Evolutionary conservation across 2,888 invertebrate species (phyloP), one percentile per base, ranked within the genome.

Genomic region (Lithophane ornitopus): DNA sequence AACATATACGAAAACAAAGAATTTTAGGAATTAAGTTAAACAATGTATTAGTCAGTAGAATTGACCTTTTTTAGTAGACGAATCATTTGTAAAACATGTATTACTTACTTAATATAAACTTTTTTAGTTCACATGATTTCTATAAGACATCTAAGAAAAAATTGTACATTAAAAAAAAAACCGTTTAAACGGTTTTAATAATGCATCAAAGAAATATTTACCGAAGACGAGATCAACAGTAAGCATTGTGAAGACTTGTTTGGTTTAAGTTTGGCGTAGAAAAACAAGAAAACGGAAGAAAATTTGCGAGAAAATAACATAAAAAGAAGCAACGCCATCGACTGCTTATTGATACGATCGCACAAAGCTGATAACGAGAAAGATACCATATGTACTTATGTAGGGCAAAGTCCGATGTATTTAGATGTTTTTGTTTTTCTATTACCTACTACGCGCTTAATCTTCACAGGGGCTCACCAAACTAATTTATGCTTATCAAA

Each of bases 331-430:
- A 34, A 49, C 63, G 61, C 63, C 19, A 39, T 28, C 41, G 46
- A 69, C 12, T 78, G 68, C 81, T 76, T 78, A 68, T 76, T 84
- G 74, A 66, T 70, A 76, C 56, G 54, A 80, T 80, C 66, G 66
- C 69, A 62, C 63, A 71, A 68, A 72, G 39, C n/a, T 74, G 39
- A 74, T 66, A 74, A 65, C 54, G 59, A 66, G 22, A 52, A 69
- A 58, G 22, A 22, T 54, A 54, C 28, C 63, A 49, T 41, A 34
- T 61, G 28, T 59, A 34, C 34, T 34, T 34, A 63, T 34, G 41
- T 69, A 58, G 28, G 34, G 11, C 49, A 39, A 46, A 49, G 62
- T 62, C 28, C 19, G 34, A 44, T 16, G 2, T 44, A 26, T n/a
- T 61, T 54, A 0, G 3, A 39, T 39, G 19, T 62, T 39, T 54